Evolutionary conservation across 2,797 vertebrate genomes (phyloP).

Genomic region (Avahi laniger): DNA sequence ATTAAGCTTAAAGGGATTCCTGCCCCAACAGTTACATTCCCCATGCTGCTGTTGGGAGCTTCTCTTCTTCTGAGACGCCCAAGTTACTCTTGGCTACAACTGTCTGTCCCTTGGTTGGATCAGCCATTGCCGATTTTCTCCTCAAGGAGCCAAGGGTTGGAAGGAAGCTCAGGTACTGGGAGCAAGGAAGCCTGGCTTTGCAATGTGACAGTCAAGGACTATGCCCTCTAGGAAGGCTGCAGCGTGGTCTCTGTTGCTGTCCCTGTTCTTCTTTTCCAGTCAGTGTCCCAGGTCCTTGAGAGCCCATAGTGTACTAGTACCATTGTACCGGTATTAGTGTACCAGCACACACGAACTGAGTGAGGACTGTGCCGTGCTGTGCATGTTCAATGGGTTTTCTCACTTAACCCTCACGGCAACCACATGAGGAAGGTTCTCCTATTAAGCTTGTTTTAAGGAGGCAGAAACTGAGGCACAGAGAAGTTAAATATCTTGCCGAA

Average conservation of each 20-base stretch:
- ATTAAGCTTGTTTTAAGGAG: background rate
- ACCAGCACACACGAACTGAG: fast-evolving
- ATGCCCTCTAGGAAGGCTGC: background rate
- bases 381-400: fast-evolving
- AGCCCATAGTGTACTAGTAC: background rate
- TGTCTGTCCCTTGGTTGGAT: background rate
- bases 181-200: background rate
- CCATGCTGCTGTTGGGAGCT: background rate
- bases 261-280: too few relatives aligned
- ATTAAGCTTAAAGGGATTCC: background rate
- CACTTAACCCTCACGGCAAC: background rate
- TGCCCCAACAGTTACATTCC: too few relatives aligned
- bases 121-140: background rate
- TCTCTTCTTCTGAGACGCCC: background rate
- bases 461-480: background rate
- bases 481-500: background rate
- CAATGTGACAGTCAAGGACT: background rate
- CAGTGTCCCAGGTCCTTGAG: too few relatives aligned
- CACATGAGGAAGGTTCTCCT: background rate
- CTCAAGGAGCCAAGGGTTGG: fast-evolving
- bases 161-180: background rate
- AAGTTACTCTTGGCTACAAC: background rate
- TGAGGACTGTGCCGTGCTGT: fast-evolving
- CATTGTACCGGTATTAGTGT: fast-evolving
- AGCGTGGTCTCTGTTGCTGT: fast-evolving